phyloP scores from a whole-genome alignment of 2,113 vertebrate species.

The Oncorhynchus clarkii region DNA sequence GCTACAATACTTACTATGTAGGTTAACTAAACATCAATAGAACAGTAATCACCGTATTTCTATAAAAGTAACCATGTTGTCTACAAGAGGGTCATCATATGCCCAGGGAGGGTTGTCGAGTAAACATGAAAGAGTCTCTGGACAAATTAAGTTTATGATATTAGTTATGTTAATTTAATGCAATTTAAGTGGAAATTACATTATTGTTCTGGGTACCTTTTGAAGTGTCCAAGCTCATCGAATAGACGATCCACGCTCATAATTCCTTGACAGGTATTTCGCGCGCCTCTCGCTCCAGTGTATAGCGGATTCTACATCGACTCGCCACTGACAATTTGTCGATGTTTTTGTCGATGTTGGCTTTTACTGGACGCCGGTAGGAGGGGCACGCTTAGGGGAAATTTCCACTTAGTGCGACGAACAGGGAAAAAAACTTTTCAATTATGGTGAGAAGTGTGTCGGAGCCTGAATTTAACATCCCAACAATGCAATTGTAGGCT shows the following conservation, averaged over 20 bases:
- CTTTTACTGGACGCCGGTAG: background rate
- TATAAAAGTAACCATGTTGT: background rate
- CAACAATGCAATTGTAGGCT: too few species aligned
- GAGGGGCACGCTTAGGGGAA: background rate
- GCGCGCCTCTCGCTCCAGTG: background rate
- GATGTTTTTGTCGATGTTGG: background rate
- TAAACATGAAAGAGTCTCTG: background rate
- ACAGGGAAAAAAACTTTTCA: background rate
- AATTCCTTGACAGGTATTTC: conserved; percentile 10
- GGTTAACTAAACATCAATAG: too few species aligned
- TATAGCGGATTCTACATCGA: conserved; percentile 8
- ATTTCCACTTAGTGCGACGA: background rate
- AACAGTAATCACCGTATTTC: too few species aligned
- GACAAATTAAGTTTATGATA: background rate
- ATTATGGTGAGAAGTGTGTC: too few species aligned
- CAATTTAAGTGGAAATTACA: background rate
- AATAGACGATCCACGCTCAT: conserved; percentile 75
- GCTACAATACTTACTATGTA: too few species aligned
- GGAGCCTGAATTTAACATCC: too few species aligned
- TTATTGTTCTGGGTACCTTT: conserved; percentile 52
- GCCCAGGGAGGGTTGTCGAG: background rate
- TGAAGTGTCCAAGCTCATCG: conserved; percentile 76
- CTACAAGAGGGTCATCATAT: background rate
- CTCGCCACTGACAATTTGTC: background rate
- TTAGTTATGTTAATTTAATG: background rate